These are phyloP conservation scores for Pseudomyrmex flavicornis DNA, from an alignment of 1,140 invertebrate genomes.

Conservation along the genomic window DNA sequence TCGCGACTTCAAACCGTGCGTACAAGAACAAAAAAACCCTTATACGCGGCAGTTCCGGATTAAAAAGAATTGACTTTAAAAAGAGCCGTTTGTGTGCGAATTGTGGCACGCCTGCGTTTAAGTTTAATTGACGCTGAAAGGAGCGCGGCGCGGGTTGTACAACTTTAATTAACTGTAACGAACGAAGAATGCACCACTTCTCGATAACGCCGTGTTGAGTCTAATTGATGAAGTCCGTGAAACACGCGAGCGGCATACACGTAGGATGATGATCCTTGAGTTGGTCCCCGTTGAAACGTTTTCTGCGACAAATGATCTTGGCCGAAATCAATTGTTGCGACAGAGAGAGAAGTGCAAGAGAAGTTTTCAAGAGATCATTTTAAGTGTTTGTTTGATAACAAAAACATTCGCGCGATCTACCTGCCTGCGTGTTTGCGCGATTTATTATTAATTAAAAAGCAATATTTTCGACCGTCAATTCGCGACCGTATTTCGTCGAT, in stretches of 20 bases:
- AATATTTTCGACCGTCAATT: too few species aligned
- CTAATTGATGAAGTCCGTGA: slow-evolving; percentile 31
- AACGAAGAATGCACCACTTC: slow-evolving; percentile 56
- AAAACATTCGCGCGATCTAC: too few species aligned
- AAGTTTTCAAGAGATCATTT: not conserved
- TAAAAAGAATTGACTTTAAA: slow-evolving; percentile 24
- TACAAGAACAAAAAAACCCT: slow-evolving; percentile 2
- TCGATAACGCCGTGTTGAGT: slow-evolving; percentile 27
- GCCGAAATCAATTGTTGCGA: not conserved
- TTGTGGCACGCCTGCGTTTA: slow-evolving; percentile 17
- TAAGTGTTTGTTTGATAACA: too few species aligned
- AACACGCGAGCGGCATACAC: not conserved
- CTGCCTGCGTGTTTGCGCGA: too few species aligned
- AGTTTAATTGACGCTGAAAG: slow-evolving; percentile 44
- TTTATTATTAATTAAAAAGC: too few species aligned
- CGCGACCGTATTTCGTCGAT: too few species aligned
- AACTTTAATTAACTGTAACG: slow-evolving; percentile 53
- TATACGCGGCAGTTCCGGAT: not conserved
- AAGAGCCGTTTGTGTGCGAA: slow-evolving; percentile 11
- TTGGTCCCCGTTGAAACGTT: slow-evolving; percentile 4
- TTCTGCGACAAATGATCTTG: not conserved
- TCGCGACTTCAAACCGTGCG: not conserved
- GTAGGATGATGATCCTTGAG: not conserved
- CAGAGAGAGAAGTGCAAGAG: not conserved
- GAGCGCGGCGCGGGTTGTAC: slow-evolving; percentile 22